Base-by-base conservation (phyloP, 2,797 vertebrate species). In the Lemur catta region DNA sequence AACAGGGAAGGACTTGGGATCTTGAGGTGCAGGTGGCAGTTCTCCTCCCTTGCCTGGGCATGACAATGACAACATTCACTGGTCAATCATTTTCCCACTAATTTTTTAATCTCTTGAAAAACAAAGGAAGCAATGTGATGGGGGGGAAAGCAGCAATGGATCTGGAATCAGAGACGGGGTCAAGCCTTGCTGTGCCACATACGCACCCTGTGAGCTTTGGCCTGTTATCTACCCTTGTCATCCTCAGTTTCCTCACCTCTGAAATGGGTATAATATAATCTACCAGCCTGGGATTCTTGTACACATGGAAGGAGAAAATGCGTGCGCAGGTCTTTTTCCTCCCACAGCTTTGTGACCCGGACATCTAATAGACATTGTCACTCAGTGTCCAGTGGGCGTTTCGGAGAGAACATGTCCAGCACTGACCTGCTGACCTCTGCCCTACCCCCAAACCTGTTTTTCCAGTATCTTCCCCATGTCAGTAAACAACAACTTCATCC, bases 51-150 rank as follows among this genome's bases (percentile, higher is more conserved):
- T 0, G 30, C 57, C 81, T 57, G 2, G 9, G 57, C 76, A 76
- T 63, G 13, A 89, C 6, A 0, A 38, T 48, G 59, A 57, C 35
- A 43, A 50, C 43, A n/a, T 85, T 96, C 26, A 22, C 67, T 84
- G 94, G 59, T 26, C 48, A 75, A 76, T 86, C 41, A 69, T 35
- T 89, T 94, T 72, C 67, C 67, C 78, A 35, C 65, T 63, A 91
- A 59, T 78, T 96, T 84, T 91, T 82, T 59, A 81, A 95, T 86
- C 79, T 78, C 80, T 76, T 71, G 81, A 38, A 84, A 92, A 79
- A 10, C n/a, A 22, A 38, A 90, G 5, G n/a, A 71, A 61, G 59
- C 4, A 69, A 24, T 4, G 52, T 4, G 2, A 35, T 28, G 26
- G 74, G 78, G 52, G 88, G 18, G 38, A 41, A 65, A 84, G 52